phyloP scores from a whole-genome alignment of 2,113 vertebrate species.

The Microtus ochrogaster region DNA sequence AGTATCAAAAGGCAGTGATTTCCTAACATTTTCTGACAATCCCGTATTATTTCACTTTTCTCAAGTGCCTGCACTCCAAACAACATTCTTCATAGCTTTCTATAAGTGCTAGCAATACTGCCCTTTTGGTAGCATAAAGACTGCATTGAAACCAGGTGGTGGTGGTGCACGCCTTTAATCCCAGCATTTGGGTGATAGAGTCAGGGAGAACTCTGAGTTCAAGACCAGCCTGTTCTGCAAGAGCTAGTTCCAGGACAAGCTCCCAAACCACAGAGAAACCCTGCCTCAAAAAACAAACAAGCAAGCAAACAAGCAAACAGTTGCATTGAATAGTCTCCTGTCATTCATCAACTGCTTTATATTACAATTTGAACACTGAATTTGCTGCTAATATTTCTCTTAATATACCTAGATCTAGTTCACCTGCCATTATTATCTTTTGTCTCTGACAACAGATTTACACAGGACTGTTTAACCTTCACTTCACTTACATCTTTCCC shows the following conservation, averaged over 20 bases:
- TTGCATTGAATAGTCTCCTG: not conserved
- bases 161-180: too few relatives aligned
- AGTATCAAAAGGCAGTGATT: not conserved
- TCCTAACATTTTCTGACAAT: not conserved
- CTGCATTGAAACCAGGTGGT: not conserved
- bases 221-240: too few relatives aligned
- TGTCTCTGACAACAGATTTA: not conserved
- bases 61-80: not conserved
- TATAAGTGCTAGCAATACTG: not conserved
- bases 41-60: not conserved
- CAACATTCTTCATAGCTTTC: not conserved
- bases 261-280: too few relatives aligned
- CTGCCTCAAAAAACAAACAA: too few relatives aligned
- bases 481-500: not conserved
- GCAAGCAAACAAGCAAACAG: too few relatives aligned
- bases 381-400: not conserved
- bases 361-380: not conserved
- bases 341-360: not conserved
- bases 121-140: not conserved
- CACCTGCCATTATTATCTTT: not conserved
- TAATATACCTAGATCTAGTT: not conserved
- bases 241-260: too few relatives aligned
- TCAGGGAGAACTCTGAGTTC: too few relatives aligned
- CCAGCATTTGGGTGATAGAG: too few relatives aligned
- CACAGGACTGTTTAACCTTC: not conserved